phyloP scores from a whole-genome alignment of 2,113 vertebrate genomes.

The Anarrhichthys ocellatus region DNA sequence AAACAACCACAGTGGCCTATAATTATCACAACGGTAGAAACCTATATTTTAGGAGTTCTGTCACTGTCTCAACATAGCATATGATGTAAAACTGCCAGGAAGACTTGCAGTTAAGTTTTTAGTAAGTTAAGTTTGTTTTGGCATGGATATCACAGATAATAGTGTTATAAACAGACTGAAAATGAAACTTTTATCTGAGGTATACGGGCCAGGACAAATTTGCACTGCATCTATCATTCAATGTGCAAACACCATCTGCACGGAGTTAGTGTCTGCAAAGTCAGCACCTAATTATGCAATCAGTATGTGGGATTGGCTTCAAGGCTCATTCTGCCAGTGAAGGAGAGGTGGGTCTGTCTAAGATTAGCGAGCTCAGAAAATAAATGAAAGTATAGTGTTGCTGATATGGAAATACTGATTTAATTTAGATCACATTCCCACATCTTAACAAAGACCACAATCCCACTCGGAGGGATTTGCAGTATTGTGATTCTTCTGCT shows the following conservation, averaged over 20 bases:
- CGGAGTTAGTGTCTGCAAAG: constrained; percentile 27
- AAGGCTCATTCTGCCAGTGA: constrained; percentile 23
- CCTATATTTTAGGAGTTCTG: constrained; percentile 63
- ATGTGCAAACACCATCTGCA: constrained; percentile 25
- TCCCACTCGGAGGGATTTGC: not conserved
- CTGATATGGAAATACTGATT: constrained; percentile 51
- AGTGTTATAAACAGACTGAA: not conserved
- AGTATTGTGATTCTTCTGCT: not conserved
- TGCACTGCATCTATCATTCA: constrained; percentile 31
- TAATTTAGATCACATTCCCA: not conserved
- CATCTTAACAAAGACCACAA: constrained; percentile 1
- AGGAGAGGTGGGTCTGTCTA: constrained; percentile 24
- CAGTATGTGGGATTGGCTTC: constrained; percentile 31
- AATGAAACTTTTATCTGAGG: constrained; percentile 27
- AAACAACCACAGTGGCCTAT: constrained; percentile 51
- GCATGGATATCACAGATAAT: not conserved
- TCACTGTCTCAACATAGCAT: constrained; percentile 48
- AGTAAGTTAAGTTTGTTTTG: not conserved
- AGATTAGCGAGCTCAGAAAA: constrained; percentile 38
- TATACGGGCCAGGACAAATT: not conserved
- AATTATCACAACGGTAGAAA: constrained; percentile 61
- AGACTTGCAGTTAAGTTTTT: not conserved
- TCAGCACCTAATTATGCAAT: constrained; percentile 66
- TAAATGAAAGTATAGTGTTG: constrained; percentile 16
- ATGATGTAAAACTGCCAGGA: constrained; percentile 23